Base-by-base conservation (phyloP, 2,113 vertebrate species). In the Salminus brasiliensis region DNA sequence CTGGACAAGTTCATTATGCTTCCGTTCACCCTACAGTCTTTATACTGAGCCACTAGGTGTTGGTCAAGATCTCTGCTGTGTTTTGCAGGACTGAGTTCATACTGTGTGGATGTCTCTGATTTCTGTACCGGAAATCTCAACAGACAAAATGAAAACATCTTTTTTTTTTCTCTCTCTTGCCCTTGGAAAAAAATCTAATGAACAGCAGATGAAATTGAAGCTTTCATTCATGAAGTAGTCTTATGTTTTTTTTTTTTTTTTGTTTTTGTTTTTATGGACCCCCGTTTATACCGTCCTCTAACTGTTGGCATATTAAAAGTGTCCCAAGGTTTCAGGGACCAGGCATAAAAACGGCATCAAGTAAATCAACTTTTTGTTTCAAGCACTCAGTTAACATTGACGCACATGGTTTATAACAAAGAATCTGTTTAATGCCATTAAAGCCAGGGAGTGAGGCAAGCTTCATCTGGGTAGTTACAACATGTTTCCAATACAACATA, bases 301-400 rank as follows among this genome's bases (percentile, higher is more conserved):
- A 80, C 83, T 91, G 92, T 91, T 91, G 67, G 73, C 63, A 69
- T 62, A 59, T 43, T 70, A 30, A 87, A 88, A 85, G 89, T 85
- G 88, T 91, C 87, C 89, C 87, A 88, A 88, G 87, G 90, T 91
- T 92, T 82, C 86, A 89, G 81, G 88, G 90, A 87, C 85, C 85
- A 82, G 83, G 78, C 86, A 82, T 91, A 90, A 89, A 88, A 88
- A 89, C 41, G 74, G 52, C 73, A 47, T 85, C 86, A 87, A 87
- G 74, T 88, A 88, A 90, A 23, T 74, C 77, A 73, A 62, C 27
- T 79, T 82, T 41, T 77, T 80, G 10, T 89, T 88, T 47, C 62
- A 59, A 21, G 23, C 60, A 9, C 4, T 78, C 39, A 32, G 52
- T 52, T 72, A 23, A 45, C 57, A 36, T 68, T 1, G 4, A 45